A percentile compares a stretch with the other conserved stretches of the same genome.
Evolutionary conservation across 2,888 invertebrate genomes (phyloP).

Genomic region (Standfussiana lucernea): DNA sequence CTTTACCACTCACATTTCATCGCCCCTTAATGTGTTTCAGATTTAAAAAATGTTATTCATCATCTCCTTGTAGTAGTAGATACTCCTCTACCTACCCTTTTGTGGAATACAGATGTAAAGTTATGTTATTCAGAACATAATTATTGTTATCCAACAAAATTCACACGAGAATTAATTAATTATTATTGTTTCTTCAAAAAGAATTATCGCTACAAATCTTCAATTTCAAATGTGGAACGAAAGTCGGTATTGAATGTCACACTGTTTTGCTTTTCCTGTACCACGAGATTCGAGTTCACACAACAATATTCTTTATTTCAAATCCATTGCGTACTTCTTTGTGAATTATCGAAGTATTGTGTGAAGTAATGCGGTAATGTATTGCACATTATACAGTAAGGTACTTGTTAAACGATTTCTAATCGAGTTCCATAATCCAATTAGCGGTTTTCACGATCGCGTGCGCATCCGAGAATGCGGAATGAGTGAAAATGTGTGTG

Average conservation of each 20-base stretch:
- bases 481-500: slow-evolving; percentile 67
- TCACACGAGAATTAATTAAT: slow-evolving; percentile 70
- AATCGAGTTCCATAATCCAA: slow-evolving; percentile 63
- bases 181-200: slow-evolving; percentile 67
- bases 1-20: too few species aligned
- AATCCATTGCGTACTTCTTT: slow-evolving; percentile 60
- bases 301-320: slow-evolving; percentile 5
- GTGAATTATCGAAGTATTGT: slow-evolving; percentile 7
- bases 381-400: slow-evolving; percentile 45
- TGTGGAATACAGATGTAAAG: not conserved
- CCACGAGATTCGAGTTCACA: slow-evolving; percentile 10
- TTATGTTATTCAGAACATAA: not conserved
- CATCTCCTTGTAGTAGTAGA: too few species aligned
- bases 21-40: too few species aligned
- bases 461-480: slow-evolving; percentile 69
- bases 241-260: slow-evolving; percentile 70
- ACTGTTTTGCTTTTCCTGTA: slow-evolving; percentile 69
- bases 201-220: slow-evolving; percentile 73
- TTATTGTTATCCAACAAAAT: too few species aligned
- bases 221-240: slow-evolving; percentile 78
- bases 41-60: too few species aligned
- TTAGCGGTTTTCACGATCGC: slow-evolving; percentile 66
- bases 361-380: slow-evolving; percentile 59
- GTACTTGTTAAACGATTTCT: slow-evolving; percentile 60
- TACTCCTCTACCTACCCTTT: not conserved